Evolutionary conservation across 2,888 invertebrate species (phyloP).

Genomic region (Leptarthrus brevirostris): DNA sequence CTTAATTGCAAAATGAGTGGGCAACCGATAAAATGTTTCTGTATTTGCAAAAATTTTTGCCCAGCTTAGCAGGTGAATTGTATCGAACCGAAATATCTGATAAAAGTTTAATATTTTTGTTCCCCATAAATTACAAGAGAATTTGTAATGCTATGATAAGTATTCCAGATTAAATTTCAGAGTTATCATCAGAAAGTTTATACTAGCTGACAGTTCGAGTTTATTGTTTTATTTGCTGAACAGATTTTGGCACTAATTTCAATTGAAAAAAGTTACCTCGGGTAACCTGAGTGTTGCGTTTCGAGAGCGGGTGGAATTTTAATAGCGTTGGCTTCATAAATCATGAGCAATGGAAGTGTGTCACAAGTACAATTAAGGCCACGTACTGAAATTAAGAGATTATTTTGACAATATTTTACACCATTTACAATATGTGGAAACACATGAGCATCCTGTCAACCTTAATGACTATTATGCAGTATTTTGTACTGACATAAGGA

Average conservation of each 20-base stretch:
- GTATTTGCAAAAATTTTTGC: conserved; percentile 26
- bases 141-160: conserved; percentile 39
- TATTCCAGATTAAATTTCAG: conserved; percentile 37
- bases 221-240: conserved; percentile 26
- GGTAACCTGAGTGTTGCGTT: neutral
- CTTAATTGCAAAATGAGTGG: conserved; percentile 33
- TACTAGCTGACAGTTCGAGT: conserved; percentile 15
- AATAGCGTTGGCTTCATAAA: neutral
- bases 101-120: conserved; percentile 44
- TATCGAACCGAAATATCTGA: conserved; percentile 17
- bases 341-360: conserved; percentile 19
- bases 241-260: neutral
- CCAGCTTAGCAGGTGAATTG: conserved; percentile 8
- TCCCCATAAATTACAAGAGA: conserved; percentile 40
- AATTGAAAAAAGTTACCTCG: neutral
- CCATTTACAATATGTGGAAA: neutral
- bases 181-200: conserved; percentile 32
- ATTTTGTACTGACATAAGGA: too few species aligned
- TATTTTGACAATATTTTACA: conserved; percentile 27
- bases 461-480: too few species aligned
- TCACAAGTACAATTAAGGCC: conserved; percentile 30
- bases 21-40: conserved; percentile 42
- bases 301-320: neutral
- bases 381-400: conserved; percentile 21
- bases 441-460: too few species aligned